These are phyloP conservation scores for Cabera pusaria DNA, from an alignment of 2,888 invertebrate species.

Conservation along the genomic window DNA sequence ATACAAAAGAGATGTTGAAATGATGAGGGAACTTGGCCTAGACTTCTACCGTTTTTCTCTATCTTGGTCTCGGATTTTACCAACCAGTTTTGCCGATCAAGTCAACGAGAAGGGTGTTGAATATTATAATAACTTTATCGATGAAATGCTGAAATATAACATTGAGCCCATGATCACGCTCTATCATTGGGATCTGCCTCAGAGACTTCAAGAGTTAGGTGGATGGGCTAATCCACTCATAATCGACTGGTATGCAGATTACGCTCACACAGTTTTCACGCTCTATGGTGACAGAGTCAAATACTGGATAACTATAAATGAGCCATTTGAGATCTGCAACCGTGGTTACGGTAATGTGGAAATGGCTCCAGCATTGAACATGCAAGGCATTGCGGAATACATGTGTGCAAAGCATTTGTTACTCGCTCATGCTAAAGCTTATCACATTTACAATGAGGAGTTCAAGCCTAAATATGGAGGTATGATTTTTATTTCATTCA, in stretches of 20 bases:
- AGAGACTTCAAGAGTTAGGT: slow-evolving; percentile 73
- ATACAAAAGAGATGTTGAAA: slow-evolving; percentile 76
- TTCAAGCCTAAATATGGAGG: slow-evolving; percentile 59
- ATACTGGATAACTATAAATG: slow-evolving; percentile 83
- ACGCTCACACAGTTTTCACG: slow-evolving; percentile 60
- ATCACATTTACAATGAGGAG: slow-evolving; percentile 57
- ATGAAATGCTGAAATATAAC: slow-evolving; percentile 80
- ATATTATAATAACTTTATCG: slow-evolving; percentile 85
- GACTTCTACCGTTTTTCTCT: slow-evolving; percentile 79
- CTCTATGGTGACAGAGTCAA: slow-evolving; percentile 73
- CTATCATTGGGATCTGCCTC: slow-evolving; percentile 77
- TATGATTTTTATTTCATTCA: slow-evolving; percentile 71
- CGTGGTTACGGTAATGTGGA: slow-evolving; percentile 61
- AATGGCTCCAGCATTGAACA: slow-evolving; percentile 50
- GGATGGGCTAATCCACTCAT: too few relatives aligned
- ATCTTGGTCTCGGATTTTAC: slow-evolving; percentile 85
- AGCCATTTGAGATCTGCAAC: slow-evolving; percentile 61
- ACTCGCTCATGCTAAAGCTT: slow-evolving; percentile 77
- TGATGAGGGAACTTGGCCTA: slow-evolving; percentile 61
- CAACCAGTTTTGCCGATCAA: slow-evolving; percentile 72
- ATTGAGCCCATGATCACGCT: slow-evolving; percentile 85
- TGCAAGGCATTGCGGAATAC: slow-evolving; percentile 70
- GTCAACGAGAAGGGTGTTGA: slow-evolving; percentile 81
- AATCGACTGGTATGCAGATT: slow-evolving; percentile 67
- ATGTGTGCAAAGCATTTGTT: slow-evolving; percentile 71